These are phyloP conservation scores for Epinephelus awoara DNA, from an alignment of 2,797 vertebrate genomes.

Conservation along the genomic window DNA sequence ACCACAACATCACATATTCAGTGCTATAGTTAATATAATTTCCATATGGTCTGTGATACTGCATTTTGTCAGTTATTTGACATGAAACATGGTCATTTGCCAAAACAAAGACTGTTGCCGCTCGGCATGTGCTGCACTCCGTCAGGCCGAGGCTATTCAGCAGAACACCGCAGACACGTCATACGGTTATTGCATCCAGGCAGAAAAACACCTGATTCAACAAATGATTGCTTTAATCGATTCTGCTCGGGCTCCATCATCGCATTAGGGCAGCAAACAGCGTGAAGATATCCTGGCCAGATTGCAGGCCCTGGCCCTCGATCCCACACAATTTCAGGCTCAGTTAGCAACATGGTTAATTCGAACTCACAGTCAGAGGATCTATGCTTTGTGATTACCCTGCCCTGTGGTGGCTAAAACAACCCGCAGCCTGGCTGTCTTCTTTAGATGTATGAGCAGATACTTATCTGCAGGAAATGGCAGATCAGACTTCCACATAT, in stretches of 20 bases:
- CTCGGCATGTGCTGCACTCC: constrained; percentile 6
- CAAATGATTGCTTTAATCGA: constrained; percentile 65
- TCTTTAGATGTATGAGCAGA: constrained; percentile 67
- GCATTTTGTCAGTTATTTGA: constrained; percentile 58
- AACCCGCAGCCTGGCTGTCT: constrained; percentile 57
- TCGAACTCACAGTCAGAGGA: constrained; percentile 50
- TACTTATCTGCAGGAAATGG: constrained; percentile 80
- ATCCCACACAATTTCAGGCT: constrained; percentile 46
- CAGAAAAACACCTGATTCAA: constrained; percentile 70
- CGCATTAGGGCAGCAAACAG: constrained; percentile 40
- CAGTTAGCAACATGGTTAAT: constrained; percentile 56
- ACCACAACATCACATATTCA: constrained; percentile 56
- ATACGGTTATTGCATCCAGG: constrained; percentile 28
- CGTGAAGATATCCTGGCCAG: constrained; percentile 44
- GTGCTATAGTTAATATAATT: constrained; percentile 47
- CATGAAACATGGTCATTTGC: constrained; percentile 58
- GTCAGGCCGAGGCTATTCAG: constrained; percentile 25
- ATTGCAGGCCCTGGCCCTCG: constrained; percentile 19
- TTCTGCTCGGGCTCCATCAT: constrained; percentile 52
- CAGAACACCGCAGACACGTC: constrained; percentile 10
- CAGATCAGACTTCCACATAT: constrained; percentile 73
- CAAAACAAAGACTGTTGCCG: constrained; percentile 58
- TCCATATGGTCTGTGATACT: constrained; percentile 59
- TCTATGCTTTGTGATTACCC: constrained; percentile 40
- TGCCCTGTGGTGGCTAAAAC: constrained; percentile 51